Evolutionary conservation across 2,888 invertebrate genomes (phyloP), one percentile per base, ranked within the genome.

Genomic region (Ectobius pallidus): DNA sequence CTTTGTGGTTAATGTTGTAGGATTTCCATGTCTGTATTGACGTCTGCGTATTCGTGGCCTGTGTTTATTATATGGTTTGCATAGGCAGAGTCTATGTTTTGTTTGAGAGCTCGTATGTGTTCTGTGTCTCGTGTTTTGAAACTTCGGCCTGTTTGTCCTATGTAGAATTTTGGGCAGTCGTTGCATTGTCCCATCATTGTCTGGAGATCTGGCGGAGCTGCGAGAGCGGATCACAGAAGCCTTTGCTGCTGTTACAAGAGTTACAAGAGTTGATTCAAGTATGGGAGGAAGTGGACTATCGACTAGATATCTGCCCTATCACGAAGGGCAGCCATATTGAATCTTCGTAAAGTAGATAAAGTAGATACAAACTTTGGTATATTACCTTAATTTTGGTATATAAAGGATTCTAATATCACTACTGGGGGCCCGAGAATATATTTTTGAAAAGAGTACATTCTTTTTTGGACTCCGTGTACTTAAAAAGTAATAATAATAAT

Each of bases 251-350:
- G 18, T 61, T 30, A 61, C 32, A 30, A 3, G 7, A 3, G 30
- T n/a, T n/a, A n/a, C n/a, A 61, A 14, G 6, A 14, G 61, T 18
- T 61, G 61, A 32, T 61, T 61, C 30, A 25, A 61, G 34, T 61
- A 61, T 61, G n/a, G 14, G 30, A 11, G 30, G 61, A 30, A 61
- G 22, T 55, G 55, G 55, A 55, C 9, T 25, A 55, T 55, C 52
- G 6, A n/a, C n/a, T 58, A 58, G 22, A 58, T 27, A 2, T 58
- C 25, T 58, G 58, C 27, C 58, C 14, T 34, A 11, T 25, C 1
- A 58, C 22, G 1, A 58, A 25, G 25, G 58, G 58, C 2, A 6
- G 6, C 9, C 58, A 3, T 25, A 58, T 25, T 58, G 58, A 58
- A 25, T 6, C 1, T 52, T 4, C 18, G 1, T 52, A 18, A 52